Base-by-base conservation (phyloP, 2,113 vertebrate species). In the Willisornis vidua region DNA sequence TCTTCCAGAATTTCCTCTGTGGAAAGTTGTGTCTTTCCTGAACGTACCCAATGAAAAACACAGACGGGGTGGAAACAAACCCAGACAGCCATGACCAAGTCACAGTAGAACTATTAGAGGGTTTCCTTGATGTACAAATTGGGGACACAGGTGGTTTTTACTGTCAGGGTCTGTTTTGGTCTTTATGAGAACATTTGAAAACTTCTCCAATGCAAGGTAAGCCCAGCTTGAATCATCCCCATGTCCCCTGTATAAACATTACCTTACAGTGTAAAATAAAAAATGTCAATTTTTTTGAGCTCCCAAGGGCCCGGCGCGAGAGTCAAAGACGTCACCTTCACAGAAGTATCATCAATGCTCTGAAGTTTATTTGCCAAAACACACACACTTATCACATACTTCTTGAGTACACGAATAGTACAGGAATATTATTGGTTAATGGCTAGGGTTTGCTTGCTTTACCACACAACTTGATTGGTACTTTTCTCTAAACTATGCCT, bases 191-290 rank as follows among this genome's bases (percentile, higher is more conserved):
- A n/a, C 4, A n/a, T 54, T 39, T 6, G 23, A 26, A 61, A 35
- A 8, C 17, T 77, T 72, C 23, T 54, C 7, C 4, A 1, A 9
- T 23, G 22, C 19, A 23, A 41, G 6, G 17, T 18, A 37, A 65
- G 86, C 19, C 0, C 19, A 59, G 3, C 12, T 66, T 6, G 0
- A 55, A 39, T 55, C 28, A 46, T 0, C 0, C 14, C 9, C 7
- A 16, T 10, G 0, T 5, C 3, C 9, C 12, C 31, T 62, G 33
- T 37, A 33, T 54, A 61, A 67, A 58, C 24, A 3, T 62, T 58
- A 4, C 23, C n/a, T 54, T 58, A 19, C 6, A 9, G 3, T 19
- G 29, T 57, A 39, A 39, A 39, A 39, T 39, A 11, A 39, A 39
- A 39, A 39, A 39, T 39, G 39, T 39, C 10, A 11, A 39, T 39